Conservation (phyloP, 64 coral and sea anemone genomes). For the Actinia tenebrosa region DNA sequence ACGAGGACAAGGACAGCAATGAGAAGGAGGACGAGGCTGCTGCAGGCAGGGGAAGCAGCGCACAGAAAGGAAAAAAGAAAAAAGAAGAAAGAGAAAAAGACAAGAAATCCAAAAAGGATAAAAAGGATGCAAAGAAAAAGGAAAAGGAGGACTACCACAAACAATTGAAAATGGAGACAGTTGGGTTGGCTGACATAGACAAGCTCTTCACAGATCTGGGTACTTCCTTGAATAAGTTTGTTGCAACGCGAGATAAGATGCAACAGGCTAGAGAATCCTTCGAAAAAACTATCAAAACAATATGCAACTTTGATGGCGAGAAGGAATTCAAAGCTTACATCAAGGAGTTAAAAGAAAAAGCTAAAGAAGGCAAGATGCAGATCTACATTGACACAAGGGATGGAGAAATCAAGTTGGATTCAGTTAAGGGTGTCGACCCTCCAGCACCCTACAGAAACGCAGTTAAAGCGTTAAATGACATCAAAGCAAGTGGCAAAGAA, state of each 20-base stretch:
- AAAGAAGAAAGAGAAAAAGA: background rate
- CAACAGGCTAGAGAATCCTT: conserved; percentile 73
- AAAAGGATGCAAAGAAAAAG: conserved; percentile 16
- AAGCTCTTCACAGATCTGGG: conserved; percentile 55
- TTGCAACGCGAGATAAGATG: conserved; percentile 54
- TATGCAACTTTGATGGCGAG: conserved; percentile 54
- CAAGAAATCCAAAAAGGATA: conserved; percentile 16
- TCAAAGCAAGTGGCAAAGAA: conserved; percentile 42
- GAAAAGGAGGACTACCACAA: conserved; percentile 63
- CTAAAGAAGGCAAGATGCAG: conserved; percentile 71
- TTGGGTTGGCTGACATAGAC: conserved; percentile 75
- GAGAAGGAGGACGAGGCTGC: background rate
- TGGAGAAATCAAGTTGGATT: conserved; percentile 64
- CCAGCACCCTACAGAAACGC: conserved; percentile 73
- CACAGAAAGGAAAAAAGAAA: conserved; percentile 4
- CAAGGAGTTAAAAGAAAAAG: conserved; percentile 71
- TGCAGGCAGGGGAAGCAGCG: background rate
- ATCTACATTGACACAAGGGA: conserved; percentile 70
- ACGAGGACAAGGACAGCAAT: background rate
- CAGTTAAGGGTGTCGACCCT: conserved; percentile 61
- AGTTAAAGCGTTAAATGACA: conserved; percentile 49
- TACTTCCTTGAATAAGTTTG: conserved; percentile 53
- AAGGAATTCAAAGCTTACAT: conserved; percentile 73
- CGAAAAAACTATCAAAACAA: conserved; percentile 52
- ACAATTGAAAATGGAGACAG: conserved; percentile 46